Conservation (phyloP, 2,888 invertebrate species). For the Eumerus sabulonum region DNA sequence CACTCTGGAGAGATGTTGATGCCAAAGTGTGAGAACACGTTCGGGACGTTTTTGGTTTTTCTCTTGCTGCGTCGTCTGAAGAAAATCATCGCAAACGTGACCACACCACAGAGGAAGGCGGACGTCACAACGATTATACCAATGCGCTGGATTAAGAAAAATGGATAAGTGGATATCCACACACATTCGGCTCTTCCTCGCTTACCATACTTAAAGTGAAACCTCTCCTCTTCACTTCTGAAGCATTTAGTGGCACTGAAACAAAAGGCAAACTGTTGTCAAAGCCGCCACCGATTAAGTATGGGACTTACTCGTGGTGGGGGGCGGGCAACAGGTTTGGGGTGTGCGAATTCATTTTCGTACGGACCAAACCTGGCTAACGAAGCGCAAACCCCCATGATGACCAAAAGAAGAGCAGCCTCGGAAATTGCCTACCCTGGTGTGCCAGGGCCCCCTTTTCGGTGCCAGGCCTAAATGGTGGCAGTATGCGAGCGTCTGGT, state of each 20-base stretch:
- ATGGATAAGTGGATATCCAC: no score
- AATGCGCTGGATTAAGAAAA: slow-evolving; percentile 23
- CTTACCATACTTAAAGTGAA: slow-evolving; percentile 45
- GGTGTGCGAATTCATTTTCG: no score
- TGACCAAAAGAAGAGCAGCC: no score
- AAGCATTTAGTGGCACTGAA: slow-evolving; percentile 31
- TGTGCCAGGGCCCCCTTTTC: no score
- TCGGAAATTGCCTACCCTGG: no score
- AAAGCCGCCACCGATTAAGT: no score
- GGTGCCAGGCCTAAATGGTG: no score
- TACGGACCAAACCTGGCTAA: no score
- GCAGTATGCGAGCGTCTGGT: no score
- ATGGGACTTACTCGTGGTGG: no score
- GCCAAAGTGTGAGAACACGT: slow-evolving; percentile 40
- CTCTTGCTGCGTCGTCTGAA: slow-evolving; percentile 29
- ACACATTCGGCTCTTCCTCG: background rate
- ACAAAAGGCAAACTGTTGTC: background rate
- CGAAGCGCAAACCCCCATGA: no score
- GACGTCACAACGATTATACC: slow-evolving; percentile 32
- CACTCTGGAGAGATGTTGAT: slow-evolving; percentile 51
- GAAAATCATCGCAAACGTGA: slow-evolving; percentile 23
- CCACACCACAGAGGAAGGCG: slow-evolving; percentile 15
- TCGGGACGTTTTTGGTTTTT: slow-evolving; percentile 31
- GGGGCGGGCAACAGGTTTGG: no score
- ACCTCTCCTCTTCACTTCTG: slow-evolving; percentile 22